Evolutionary conservation across 2,888 invertebrate species (phyloP), one percentile per base, ranked within the genome.

Genomic region (Cynaeus angustus): DNA sequence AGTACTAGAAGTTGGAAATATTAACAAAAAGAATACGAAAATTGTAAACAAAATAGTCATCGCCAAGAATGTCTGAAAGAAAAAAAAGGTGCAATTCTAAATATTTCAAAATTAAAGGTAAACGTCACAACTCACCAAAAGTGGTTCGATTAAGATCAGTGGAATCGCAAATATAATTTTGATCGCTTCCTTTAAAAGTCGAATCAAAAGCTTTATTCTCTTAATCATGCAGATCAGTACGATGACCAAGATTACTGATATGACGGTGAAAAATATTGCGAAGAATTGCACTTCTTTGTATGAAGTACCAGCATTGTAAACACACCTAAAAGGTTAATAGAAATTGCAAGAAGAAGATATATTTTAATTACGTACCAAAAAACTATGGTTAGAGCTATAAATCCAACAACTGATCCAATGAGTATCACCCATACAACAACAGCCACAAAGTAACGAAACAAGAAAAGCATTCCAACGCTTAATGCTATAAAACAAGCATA

Each of bases 361-460:
- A n/a, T 26, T n/a, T 5, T 9, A 12, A n/a, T n/a, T n/a, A 77
- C 75, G 83, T 84, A 88, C 91, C 91, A 91, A 52, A 90, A 83
- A 76, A 87, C 89, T 21, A 86, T 82, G 3, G 90, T 88, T 37
- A 86, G 88, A 10, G 82, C 87, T 13, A 89, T 76, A 46, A 87
- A 85, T 10, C 86, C 86, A 7, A 87, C 38, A 10, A 87, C 83
- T 16, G 87, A 86, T 6, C 86, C 86, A 45, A 87, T 79, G 12
- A 90, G 82, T 7, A 90, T 85, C 10, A 88, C 76, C 87, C 90
- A 91, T 66, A 91, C 87, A 13, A 91, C 85, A 68, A 89, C 80
- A 48, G 86, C 87, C 26, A 88, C 89, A 66, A 89, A 81, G 77
- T 86, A 89, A 66, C 89, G 82, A 71, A 89, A 86, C 21, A 90